Evolutionary conservation across 2,113 vertebrate genomes (phyloP).

Genomic region (Psophia crepitans): DNA sequence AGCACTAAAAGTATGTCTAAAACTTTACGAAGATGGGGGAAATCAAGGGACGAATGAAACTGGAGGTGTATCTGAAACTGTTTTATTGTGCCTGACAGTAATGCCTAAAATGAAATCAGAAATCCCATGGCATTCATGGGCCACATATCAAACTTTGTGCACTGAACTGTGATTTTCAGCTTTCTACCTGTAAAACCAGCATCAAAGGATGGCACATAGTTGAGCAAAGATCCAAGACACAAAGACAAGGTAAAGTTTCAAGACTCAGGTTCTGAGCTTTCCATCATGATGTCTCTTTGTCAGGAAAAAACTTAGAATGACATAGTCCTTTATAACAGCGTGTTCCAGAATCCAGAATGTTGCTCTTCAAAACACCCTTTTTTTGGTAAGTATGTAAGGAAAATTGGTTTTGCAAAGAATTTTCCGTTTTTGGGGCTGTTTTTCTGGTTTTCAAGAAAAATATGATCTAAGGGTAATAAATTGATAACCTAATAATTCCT

Average conservation of each 20-base stretch:
- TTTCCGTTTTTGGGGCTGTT: not conserved
- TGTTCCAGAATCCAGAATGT: not conserved
- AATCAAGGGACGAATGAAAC: not conserved
- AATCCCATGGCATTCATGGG: not conserved
- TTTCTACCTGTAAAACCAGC: not conserved
- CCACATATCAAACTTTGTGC: not conserved
- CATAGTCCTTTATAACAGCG: not conserved
- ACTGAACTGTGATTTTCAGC: not conserved
- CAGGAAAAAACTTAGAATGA: not conserved
- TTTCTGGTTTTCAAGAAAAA: not conserved
- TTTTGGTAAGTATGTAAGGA: not conserved
- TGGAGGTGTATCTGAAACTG: not conserved
- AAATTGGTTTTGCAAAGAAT: not conserved
- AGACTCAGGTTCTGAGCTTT: not conserved
- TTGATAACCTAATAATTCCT: not conserved
- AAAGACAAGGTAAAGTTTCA: not conserved
- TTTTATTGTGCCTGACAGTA: not conserved
- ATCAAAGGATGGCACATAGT: not conserved
- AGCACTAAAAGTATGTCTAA: not conserved
- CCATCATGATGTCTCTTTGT: not conserved
- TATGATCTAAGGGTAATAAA: not conserved
- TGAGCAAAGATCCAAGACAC: not conserved
- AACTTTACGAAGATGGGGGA: not conserved
- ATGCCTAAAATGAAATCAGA: not conserved
- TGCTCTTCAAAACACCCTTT: accelerated